Conservation (phyloP, 2,113 vertebrate genomes). For the Galeopterus variegatus region DNA sequence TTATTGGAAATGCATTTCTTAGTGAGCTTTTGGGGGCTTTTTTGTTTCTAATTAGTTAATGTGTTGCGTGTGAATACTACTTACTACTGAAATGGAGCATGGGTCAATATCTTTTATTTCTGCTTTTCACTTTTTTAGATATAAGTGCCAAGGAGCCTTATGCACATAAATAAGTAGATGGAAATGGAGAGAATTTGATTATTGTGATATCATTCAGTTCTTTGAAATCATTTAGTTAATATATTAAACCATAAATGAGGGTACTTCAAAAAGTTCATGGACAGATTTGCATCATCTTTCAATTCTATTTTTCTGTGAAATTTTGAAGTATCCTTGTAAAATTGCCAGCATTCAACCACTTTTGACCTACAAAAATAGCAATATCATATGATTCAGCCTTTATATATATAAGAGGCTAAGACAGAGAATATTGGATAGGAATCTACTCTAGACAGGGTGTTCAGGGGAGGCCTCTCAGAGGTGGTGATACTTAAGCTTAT, state of each 20-base stretch:
- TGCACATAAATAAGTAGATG: neutral
- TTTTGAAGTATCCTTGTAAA: too few relatives aligned
- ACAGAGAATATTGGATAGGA: neutral
- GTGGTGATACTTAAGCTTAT: neutral
- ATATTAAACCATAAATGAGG: neutral
- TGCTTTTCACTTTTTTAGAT: neutral
- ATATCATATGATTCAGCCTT: neutral
- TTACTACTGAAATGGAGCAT: neutral
- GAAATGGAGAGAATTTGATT: neutral
- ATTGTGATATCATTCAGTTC: neutral
- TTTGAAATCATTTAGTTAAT: neutral
- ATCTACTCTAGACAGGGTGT: neutral
- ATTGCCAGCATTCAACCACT: neutral
- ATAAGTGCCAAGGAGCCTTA: neutral
- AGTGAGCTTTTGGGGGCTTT: neutral
- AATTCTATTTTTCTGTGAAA: too few relatives aligned
- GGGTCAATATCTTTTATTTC: neutral
- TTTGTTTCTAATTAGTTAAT: neutral
- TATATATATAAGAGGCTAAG: neutral
- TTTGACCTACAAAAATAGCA: neutral
- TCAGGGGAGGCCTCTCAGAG: neutral
- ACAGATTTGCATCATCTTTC: too few relatives aligned
- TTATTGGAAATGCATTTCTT: conserved; percentile 12
- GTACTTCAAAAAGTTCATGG: too few relatives aligned
- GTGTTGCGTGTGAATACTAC: neutral